Conservation (phyloP, 2,797 vertebrate species). For the Acestrorhynchus altus region DNA sequence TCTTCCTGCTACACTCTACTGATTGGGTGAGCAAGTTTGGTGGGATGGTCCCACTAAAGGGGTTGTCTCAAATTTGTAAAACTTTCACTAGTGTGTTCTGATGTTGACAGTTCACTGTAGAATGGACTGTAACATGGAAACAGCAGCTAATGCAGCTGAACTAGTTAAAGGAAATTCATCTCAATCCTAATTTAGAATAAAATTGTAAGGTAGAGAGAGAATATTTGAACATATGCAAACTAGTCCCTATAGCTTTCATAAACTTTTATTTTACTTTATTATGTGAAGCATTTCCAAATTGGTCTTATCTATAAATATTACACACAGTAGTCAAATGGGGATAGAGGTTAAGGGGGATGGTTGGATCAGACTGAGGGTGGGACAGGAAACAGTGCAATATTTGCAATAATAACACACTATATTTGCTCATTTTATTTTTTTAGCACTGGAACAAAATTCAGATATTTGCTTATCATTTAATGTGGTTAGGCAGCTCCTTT, state of each 20-base stretch:
- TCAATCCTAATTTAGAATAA: neutral
- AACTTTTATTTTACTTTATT: neutral
- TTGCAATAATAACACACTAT: too few species aligned
- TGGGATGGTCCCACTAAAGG: slow-evolving; percentile 28
- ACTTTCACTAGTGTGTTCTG: neutral
- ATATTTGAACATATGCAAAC: neutral
- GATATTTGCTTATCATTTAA: too few species aligned
- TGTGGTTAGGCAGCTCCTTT: too few species aligned
- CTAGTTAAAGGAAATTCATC: neutral
- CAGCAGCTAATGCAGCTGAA: neutral
- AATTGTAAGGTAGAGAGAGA: neutral
- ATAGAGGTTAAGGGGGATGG: too few species aligned
- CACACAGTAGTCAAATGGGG: too few species aligned
- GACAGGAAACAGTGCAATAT: too few species aligned
- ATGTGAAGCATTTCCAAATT: neutral
- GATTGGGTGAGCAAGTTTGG: slow-evolving; percentile 56
- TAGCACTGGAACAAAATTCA: too few species aligned
- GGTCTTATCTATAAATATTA: neutral
- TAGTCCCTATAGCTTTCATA: neutral
- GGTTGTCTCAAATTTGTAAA: slow-evolving; percentile 26
- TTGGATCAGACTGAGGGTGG: too few species aligned
- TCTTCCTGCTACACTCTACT: slow-evolving; percentile 34
- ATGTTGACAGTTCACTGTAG: neutral
- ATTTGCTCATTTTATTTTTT: too few species aligned
- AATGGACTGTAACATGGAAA: neutral